Base-by-base conservation (phyloP, 2,888 invertebrate genomes). In the Baronia brevicornis region DNA sequence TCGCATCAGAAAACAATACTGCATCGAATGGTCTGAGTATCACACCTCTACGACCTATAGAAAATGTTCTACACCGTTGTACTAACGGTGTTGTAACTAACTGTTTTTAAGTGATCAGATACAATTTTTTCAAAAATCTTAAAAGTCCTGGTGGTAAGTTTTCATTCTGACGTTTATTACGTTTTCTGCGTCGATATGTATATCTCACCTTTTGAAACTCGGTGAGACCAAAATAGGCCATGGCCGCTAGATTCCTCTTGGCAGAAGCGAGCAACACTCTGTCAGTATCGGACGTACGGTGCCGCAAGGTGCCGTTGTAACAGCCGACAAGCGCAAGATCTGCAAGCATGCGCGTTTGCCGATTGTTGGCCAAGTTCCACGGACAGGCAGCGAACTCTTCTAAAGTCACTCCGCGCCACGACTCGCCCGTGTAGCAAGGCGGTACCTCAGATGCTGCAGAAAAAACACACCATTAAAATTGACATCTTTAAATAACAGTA, bases 341-440 rank as follows among this genome's bases (percentile, higher is more conserved):
- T 7, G 98, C 95, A 57, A 99, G 73, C 99, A 99, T 99, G 48
- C 98, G 88, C 2, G 98, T 98, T 84, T 98, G 98, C 39, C 99
- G 87, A 79, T 99, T 98, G 60, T 91, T 92, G 9, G 98, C 99
- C 62, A 99, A 86, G 86, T 99, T 99, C 71, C 93, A 91, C 3
- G 92, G 91, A 67, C 99, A 99, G 14, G 88, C 86, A 55, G 96
- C 90, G 79, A 99, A 99, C 73, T 97, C 93, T 39, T 93, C 92
- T 23, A 99, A 82, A 5, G 92, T 90, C 3, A 98, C 98, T 38
- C 94, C 95, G 35, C 91, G 89, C 96, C 96, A 96, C 38, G 92
- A 91, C 43, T 91, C 90, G 10, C 92, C 91, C 27, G 80, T 73
- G 60, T 89, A 95, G 64, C 95, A 95, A 6, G 91, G 86, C 5